Base-by-base conservation (phyloP, 2,888 invertebrate genomes). In the Plebejus argus region DNA sequence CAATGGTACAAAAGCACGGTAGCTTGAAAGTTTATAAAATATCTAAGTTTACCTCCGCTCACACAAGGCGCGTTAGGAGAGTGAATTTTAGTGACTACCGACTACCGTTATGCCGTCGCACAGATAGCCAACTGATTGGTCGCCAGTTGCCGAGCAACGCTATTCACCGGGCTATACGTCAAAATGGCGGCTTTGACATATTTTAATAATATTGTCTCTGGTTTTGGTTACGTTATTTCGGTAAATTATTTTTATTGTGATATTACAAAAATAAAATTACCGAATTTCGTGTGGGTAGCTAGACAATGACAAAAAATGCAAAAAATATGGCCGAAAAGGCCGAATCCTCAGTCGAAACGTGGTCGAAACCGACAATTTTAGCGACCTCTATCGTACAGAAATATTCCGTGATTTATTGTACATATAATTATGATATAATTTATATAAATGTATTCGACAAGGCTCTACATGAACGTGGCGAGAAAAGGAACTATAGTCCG, bases 81-180 rank as follows among this genome's bases (percentile, higher is more conserved):
- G 82, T 77, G 78, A 81, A 71, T 79, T 83, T 82, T 81, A 76
- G 71, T 80, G 81, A 81, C 83, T 81, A 82, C 81, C 81, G 81
- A 81, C 83, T 81, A 82, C 81, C 81, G 82, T 78, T 81, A 79
- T 77, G 76, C 79, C 79, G 81, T 81, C 79, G 79, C 78, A 83
- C 82, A 82, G 82, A 83, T 81, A 84, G 84, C 83, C 84, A 85
- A 84, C 83, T 84, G 82, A 84, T 80, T 82, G 83, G 83, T 81
- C 79, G 80, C 83, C 84, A 83, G 87, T 87, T 86, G 86, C 87
- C 82, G 82, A 81, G 86, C 86, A 87, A 87, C 87, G 85, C 84
- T 81, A 79, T 81, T 81, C 79, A 80, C 81, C 79, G 77, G 76
- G 79, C 80, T 77, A 80, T 79, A 79, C 78, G 79, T 83, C 86